Evolutionary conservation across 1,140 invertebrate genomes (phyloP), one percentile per base, ranked within the genome.

Genomic region (Pseudobourletiella spinata): DNA sequence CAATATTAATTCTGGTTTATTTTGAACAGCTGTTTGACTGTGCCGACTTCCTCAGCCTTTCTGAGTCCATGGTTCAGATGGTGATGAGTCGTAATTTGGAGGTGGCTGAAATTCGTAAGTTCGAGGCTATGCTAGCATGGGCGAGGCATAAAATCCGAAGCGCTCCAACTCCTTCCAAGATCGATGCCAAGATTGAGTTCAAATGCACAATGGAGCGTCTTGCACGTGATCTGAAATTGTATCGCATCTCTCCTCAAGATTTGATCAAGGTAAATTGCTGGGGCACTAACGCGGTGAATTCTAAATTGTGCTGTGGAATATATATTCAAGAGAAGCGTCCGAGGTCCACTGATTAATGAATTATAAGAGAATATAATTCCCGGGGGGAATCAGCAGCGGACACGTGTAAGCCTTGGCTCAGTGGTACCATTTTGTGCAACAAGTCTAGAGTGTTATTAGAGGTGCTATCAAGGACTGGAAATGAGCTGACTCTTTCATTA

Each of bases 61-160:
- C 89, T 58, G 91, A 95, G 72, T 93, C 89, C 0, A 92, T 95
- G 89, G 89, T 95, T 0, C 88, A 91, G 74, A 90, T 90, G 87
- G 91, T 95, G 61, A 91, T 95, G 87, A 88, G 85, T 73, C 82
- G 83, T 64, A 86, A 88, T 71, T 78, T 93, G 46, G 87, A 91
- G 71, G 85, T 92, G 16, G 83, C 86, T 0, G 92, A 95, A 75
- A 86, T 94, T n/a, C 81, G 84, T 16, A 95, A 95, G 75, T 95
- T 95, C 72, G 88, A 95, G 77, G 52, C 52, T 15, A 55, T 55
- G 52, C 79, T 93, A 11, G 82, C 80, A 24, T 95, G 91, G 91
- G 87, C 91, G 2, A 82, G 84, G 51, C 82, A 91, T 73, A 88
- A 88, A 76, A 88, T 91, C 63, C 69, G 72, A 32, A 82, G 84